Base-by-base conservation (phyloP, 1,140 invertebrate genomes). In the Diorhabda sublineata region DNA sequence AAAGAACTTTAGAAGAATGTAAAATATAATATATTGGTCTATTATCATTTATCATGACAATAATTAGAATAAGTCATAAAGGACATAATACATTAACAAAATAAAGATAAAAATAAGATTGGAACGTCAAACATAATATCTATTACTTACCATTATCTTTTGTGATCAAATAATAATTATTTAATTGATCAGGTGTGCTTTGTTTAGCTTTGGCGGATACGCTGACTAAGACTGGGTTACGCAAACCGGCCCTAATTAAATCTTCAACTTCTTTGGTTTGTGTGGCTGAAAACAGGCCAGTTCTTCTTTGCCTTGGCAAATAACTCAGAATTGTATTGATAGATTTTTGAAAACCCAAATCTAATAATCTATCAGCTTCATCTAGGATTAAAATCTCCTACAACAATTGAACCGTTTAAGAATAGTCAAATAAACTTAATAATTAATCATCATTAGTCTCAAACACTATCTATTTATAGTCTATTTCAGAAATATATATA, bases 251-350 rank as follows among this genome's bases (percentile, higher is more conserved):
- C 77, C 96, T 84, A 47, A 98, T 92, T 11, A 99, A 82, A 71
- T 95, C 90, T 71, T 95, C 89, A 1, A 99, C 85, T 83, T 99
- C 93, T 80, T 95, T 95, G 0, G 97, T 98, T 83, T 99, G 97
- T 11, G 98, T 99, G 4, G 98, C 98, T 43, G 97, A 99, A 83
- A 99, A 99, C 26, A 99, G 84, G 0, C 96, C 96, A 1, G 98
- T 99, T 77, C 96, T 85, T 73, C 98, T 83, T 78, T 98, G 94
- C 66, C 96, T 91, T 0, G 98, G 98, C 59, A 99, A 82, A 81
- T 92, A 94, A 76, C 89, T 88, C 0, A 99, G 84, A 76, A 99
- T 98, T 57, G 90, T 92, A 73, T 95, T 95, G 2, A 99, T 83
- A n/a, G 90, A 89, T 5, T 86, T 83, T 77, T 92, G 91, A 82